A percentile compares a stretch with the other conserved stretches of the same genome.
These are phyloP conservation scores for Geopemphigus sp. DNA, from an alignment of 1,140 invertebrate genomes.

Conservation along the genomic window DNA sequence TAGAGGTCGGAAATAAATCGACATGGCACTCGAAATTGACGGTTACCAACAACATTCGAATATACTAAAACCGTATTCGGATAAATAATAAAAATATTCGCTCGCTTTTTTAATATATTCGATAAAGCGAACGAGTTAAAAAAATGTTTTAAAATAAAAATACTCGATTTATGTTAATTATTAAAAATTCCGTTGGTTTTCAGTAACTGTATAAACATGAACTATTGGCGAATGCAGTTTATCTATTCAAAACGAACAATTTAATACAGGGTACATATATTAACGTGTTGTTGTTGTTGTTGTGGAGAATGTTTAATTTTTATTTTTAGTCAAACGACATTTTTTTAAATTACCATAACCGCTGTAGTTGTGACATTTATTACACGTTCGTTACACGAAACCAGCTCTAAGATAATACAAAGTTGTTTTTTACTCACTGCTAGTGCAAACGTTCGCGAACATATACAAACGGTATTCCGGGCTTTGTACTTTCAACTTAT, in stretches of 20 bases:
- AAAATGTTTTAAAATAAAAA: background rate
- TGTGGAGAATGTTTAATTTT: background rate
- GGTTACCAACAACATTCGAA: no score
- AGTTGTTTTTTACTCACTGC: slow-evolving; percentile 18
- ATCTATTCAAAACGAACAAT: background rate
- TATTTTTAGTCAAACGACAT: background rate
- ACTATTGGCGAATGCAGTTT: background rate
- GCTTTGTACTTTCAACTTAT: background rate
- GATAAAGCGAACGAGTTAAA: background rate
- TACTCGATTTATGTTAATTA: background rate
- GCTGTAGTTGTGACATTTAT: background rate
- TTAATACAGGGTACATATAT: no score
- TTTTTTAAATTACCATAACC: slow-evolving; percentile 7
- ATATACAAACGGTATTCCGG: slow-evolving; percentile 9
- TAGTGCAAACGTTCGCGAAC: background rate
- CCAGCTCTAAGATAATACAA: background rate
- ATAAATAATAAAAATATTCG: background rate
- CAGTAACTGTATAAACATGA: no score
- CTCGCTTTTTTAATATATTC: background rate
- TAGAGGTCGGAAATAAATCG: no score
- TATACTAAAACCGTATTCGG: no score
- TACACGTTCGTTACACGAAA: background rate
- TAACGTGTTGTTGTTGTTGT: background rate
- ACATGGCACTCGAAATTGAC: no score
- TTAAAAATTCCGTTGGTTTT: no score